Conservation (phyloP, 2,113 vertebrate genomes). For the Rynchops niger region DNA sequence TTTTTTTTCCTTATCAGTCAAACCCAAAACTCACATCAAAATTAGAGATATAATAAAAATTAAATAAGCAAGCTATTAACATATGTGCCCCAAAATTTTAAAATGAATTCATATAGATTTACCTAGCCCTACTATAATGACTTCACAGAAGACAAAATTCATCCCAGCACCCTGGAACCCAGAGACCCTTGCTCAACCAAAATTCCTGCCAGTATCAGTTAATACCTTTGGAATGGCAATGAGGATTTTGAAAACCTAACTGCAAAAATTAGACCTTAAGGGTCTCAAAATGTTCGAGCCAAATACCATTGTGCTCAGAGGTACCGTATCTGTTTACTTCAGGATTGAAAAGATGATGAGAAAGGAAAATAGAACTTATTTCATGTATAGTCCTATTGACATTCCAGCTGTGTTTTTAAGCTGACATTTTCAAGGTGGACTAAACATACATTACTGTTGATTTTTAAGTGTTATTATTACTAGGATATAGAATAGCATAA, state of each 20-base stretch:
- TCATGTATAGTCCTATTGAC: constrained; percentile 22
- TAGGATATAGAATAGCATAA: not conserved
- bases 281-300: not conserved
- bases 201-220: not conserved
- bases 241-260: not conserved
- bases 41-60: not conserved
- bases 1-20: not conserved
- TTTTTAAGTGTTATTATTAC: not conserved
- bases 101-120: not conserved
- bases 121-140: not conserved
- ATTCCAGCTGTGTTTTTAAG: constrained; percentile 5
- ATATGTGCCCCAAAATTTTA: not conserved
- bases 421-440: constrained; percentile 30
- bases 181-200: not conserved
- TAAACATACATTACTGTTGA: constrained; percentile 6
- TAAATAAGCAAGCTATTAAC: not conserved
- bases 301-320: not conserved
- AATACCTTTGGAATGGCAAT: not conserved
- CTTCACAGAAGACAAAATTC: not conserved
- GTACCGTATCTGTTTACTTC: constrained; percentile 1
- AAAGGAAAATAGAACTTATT: not conserved
- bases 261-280: not conserved
- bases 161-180: not conserved
- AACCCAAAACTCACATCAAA: not conserved
- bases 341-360: constrained; percentile 18